Conservation (phyloP, 2,797 vertebrate species). For the Acanthurus leucopareius region DNA sequence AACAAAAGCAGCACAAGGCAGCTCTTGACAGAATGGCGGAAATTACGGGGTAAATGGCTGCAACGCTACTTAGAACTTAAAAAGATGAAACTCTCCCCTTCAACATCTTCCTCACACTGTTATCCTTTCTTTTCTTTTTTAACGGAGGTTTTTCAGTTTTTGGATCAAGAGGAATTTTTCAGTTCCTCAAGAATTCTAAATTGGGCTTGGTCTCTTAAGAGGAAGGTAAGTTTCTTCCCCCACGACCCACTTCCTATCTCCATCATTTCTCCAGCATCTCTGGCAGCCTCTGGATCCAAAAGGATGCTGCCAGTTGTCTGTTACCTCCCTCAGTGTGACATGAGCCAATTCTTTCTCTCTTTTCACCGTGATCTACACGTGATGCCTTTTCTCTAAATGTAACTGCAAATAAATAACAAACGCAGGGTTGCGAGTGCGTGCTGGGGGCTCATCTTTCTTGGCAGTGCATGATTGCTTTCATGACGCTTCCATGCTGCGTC, state of each 20-base stretch:
- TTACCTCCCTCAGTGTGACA: constrained; percentile 45
- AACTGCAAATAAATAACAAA: constrained; percentile 59
- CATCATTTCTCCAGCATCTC: constrained; percentile 57
- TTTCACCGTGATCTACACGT: constrained; percentile 33
- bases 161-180: constrained; percentile 71
- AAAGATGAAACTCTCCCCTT: constrained; percentile 42
- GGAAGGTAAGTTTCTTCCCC: constrained; percentile 52
- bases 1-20: constrained; percentile 66
- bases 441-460: constrained; percentile 54
- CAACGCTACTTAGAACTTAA: constrained; percentile 40
- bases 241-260: constrained; percentile 76
- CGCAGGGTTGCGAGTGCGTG: constrained; percentile 25
- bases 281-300: constrained; percentile 62
- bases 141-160: constrained; percentile 52
- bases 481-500: constrained; percentile 58
- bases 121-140: constrained; percentile 32
- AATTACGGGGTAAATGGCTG: constrained; percentile 56
- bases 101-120: constrained; percentile 43
- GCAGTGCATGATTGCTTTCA: constrained; percentile 62
- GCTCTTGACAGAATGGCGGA: constrained; percentile 58
- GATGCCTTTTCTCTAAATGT: constrained; percentile 39
- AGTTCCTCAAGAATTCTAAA: constrained; percentile 70
- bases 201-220: constrained; percentile 62
- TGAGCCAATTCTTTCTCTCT: constrained; percentile 42
- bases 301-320: constrained; percentile 61